Conservation (phyloP, 2,888 invertebrate genomes). For the Ochropleura leucogaster region DNA sequence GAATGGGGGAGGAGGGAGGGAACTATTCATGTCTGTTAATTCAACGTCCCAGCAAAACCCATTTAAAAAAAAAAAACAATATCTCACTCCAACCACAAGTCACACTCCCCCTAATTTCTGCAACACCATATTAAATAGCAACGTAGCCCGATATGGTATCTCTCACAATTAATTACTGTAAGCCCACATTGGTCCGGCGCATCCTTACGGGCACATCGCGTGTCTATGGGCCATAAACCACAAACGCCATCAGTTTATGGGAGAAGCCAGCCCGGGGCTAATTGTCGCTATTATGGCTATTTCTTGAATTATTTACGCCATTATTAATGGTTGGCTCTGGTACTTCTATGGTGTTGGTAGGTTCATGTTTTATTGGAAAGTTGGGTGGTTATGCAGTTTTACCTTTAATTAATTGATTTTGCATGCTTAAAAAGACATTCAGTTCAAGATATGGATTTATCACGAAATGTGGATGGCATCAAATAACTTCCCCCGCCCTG, state of each 20-base stretch:
- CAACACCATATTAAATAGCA: conserved; percentile 46
- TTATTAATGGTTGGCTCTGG: conserved; percentile 66
- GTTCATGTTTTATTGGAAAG: conserved; percentile 55
- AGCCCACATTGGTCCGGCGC: conserved; percentile 65
- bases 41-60: neutral
- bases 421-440: neutral
- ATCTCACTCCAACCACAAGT: conserved; percentile 13
- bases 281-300: conserved; percentile 75
- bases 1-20: too few species aligned
- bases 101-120: conserved; percentile 55
- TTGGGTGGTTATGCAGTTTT: conserved; percentile 7
- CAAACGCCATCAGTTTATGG: conserved; percentile 65
- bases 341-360: conserved; percentile 46
- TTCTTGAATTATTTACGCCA: conserved; percentile 72
- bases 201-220: conserved; percentile 76
- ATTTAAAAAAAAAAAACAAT: conserved; percentile 18
- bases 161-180: conserved; percentile 72
- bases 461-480: neutral
- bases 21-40: too few species aligned
- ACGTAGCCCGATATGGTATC: conserved; percentile 52
- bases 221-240: conserved; percentile 73
- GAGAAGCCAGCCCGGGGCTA: conserved; percentile 72
- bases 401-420: neutral
- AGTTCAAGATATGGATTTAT: neutral
- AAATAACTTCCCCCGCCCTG: too few species aligned